Conservation (phyloP, 2,797 vertebrate species). For the Parauchenoglanis ngamensis region DNA sequence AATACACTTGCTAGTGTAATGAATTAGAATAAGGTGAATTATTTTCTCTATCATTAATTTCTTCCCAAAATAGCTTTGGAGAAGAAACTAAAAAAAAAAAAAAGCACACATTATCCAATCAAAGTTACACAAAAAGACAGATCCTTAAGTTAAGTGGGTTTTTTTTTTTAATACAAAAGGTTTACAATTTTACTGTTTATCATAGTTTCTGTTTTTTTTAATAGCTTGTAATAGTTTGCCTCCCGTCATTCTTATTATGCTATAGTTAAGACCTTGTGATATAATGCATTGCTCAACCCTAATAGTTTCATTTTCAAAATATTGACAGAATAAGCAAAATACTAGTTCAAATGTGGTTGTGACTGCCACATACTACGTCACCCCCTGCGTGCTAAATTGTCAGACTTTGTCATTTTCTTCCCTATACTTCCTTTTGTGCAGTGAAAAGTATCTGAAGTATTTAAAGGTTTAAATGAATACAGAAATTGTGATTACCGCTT, state of each 20-base stretch:
- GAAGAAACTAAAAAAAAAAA: neutral
- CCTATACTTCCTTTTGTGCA: constrained; percentile 41
- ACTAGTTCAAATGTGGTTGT: constrained; percentile 1
- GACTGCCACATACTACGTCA: constrained; percentile 55
- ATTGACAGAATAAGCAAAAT: neutral
- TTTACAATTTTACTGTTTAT: neutral
- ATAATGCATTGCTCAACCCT: neutral
- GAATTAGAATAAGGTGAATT: neutral
- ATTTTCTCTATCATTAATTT: neutral
- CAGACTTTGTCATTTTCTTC: neutral
- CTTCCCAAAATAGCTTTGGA: neutral
- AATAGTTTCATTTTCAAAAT: neutral
- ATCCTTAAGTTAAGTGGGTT: neutral
- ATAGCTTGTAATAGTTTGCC: neutral
- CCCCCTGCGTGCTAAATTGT: constrained; percentile 7
- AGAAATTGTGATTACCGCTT: neutral
- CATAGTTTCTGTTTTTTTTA: neutral
- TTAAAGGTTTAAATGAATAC: too few species aligned
- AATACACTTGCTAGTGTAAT: neutral
- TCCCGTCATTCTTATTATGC: neutral
- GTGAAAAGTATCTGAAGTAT: neutral
- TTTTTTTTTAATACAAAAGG: neutral
- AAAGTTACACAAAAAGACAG: neutral
- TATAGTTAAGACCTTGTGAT: neutral
- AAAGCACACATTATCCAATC: neutral